Base-by-base conservation (phyloP, 2,888 invertebrate species). In the Spodoptera littoralis region DNA sequence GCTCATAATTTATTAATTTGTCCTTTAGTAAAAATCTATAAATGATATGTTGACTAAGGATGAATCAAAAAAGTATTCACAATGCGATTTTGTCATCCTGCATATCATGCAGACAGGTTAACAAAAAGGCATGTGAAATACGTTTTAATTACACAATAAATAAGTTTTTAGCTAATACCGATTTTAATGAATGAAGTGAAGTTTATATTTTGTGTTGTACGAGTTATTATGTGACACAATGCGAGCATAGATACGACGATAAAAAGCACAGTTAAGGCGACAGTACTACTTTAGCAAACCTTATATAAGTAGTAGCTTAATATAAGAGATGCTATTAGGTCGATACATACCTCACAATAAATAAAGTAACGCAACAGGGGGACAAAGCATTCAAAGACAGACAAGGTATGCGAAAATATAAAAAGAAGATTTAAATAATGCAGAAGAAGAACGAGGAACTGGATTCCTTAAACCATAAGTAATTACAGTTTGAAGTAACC, bases 401-500 rank as follows among this genome's bases (percentile, higher is more conserved):
- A 66, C 80, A 80, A 82, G 36, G 36, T 76, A 72, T 73, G 49
- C 44, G 59, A 60, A 73, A 65, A 64, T 67, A 55, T 67, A 56
- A 66, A 66, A 73, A 77, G 62, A 77, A 77, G 62, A 77, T 74
- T 72, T 47, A 73, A 72, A 79, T 59, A 90, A 82, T 87, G 86
- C 83, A 90, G 92, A 93, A 93, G 93, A 92, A 92, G 85, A 90
- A 91, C 91, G 91, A 92, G 90, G 91, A 84, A 92, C 92, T 94
- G 93, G 93, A 92, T 92, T 92, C 93, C 94, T 93, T 91, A 91
- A 93, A 94, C 93, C 94, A 94, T 92, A 94, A 92, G 94, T 91
- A 87, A 90, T 94, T 94, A 94, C 94, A 93, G 92, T 94, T 91
- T 93, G 93, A 94, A 94, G 94, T 94, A 90, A 94, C 95, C 94